These are phyloP conservation scores for Petrocephalus microphthalmus DNA, from an alignment of 2,113 vertebrate genomes.

Conservation along the genomic window DNA sequence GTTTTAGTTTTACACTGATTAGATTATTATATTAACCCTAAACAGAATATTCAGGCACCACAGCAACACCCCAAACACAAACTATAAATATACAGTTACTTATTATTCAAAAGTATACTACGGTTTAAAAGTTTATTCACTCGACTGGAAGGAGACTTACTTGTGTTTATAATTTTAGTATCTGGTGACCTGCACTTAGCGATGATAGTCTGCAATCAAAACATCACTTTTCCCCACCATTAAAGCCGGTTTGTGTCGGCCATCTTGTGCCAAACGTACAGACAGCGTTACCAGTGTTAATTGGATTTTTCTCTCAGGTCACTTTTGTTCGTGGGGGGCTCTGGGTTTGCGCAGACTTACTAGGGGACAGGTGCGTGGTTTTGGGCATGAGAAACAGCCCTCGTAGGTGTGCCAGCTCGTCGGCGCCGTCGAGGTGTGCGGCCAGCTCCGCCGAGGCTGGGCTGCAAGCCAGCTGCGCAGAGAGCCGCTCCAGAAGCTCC, in stretches of 20 bases:
- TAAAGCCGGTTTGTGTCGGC: neutral
- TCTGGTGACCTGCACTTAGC: neutral
- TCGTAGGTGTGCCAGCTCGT: slow-evolving; percentile 67
- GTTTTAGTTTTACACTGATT: neutral
- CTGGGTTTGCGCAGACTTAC: slow-evolving; percentile 59
- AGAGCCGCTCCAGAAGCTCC: slow-evolving; percentile 52
- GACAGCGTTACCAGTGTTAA: neutral
- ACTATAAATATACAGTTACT: too few relatives aligned
- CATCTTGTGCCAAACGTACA: neutral
- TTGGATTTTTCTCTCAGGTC: neutral
- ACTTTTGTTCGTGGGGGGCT: neutral
- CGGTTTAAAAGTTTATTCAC: neutral
- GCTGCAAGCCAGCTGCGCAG: slow-evolving; percentile 60
- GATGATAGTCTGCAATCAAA: neutral
- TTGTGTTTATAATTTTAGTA: neutral
- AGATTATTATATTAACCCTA: neutral
- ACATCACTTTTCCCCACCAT: neutral
- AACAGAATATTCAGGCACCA: neutral
- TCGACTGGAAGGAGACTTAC: neutral
- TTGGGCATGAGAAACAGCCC: slow-evolving; percentile 73
- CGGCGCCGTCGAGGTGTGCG: slow-evolving; percentile 66
- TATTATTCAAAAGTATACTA: neutral
- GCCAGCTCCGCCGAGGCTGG: slow-evolving; percentile 65
- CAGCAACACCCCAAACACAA: neutral
- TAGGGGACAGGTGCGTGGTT: slow-evolving; percentile 70